Base-by-base conservation (phyloP, 2,113 vertebrate genomes). In the Loxodonta africana region DNA sequence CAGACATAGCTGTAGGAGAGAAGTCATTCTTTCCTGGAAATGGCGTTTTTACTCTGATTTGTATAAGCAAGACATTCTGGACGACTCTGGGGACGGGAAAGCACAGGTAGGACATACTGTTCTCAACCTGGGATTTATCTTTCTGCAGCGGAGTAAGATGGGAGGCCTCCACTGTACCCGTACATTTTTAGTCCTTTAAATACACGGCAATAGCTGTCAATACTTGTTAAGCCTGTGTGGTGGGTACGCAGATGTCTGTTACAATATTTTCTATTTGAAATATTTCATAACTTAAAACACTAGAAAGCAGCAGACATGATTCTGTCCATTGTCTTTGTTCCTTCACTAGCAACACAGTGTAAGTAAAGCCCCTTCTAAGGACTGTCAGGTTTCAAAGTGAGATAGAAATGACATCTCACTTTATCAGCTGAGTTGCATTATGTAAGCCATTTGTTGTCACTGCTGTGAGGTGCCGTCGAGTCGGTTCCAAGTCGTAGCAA, bases 1-100 rank as follows among this genome's bases (percentile, higher is more conserved):
- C 18, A 48, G 63, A 6, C 6, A 17, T 0, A 6, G 30, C n/a
- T 25, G 5, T 0, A 44, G 17, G 21, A 76, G 1, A 3, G 0
- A n/a, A 46, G 18, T 3, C 10, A 8, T 2, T 33, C 21, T 46
- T 65, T 1, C 0, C 2, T 41, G 44, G 41, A 84, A 69, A 30
- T 14, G 21, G 80, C 57, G 81, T 28, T 48, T 30, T 67, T 30
- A 0, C 0, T 7, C 65, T 69, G 65, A 69, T 25, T 73, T 65
- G 37, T 12, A 4, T 7, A 46, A 69, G 48, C 67, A 18, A 46
- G 37, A 18, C 15, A 57, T 28, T 74, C 4, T 17, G 63, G 60
- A 28, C 17, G 30, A 14, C 69, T 84, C 51, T 60, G 18, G 78
- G 46, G 25, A 80, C 17, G 5, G n/a, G 62, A 37, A 57, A 53